Evolutionary conservation across 2,888 invertebrate genomes (phyloP).

Genomic region (Hylaea fasciaria): DNA sequence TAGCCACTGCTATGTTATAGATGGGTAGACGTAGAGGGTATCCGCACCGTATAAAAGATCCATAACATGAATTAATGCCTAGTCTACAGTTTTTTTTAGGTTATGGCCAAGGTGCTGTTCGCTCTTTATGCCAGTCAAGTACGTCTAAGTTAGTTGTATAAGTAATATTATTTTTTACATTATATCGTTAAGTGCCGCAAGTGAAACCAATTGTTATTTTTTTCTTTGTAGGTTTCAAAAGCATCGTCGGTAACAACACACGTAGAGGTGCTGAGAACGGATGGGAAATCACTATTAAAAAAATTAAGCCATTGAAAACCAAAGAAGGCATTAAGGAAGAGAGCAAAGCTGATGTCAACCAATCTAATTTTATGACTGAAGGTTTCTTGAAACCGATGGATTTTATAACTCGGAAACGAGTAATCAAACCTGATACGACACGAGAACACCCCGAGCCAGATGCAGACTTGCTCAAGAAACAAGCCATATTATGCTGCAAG

Average conservation of each 20-base stretch:
- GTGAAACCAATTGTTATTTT: constrained; percentile 31
- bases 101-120: too few relatives aligned
- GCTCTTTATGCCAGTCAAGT: too few relatives aligned
- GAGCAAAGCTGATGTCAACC: constrained; percentile 3
- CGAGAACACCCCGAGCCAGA: background rate
- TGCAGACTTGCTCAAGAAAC: constrained; percentile 8
- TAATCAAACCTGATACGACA: constrained; percentile 1
- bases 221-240: constrained; percentile 34
- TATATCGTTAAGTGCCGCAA: background rate
- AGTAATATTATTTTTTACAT: background rate
- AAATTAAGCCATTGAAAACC: constrained; percentile 7
- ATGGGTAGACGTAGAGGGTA: too few relatives aligned
- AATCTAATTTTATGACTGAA: background rate
- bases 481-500: constrained; percentile 16
- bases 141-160: too few relatives aligned
- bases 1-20: too few relatives aligned
- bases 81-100: too few relatives aligned
- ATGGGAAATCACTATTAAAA: constrained; percentile 22
- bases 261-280: constrained; percentile 17
- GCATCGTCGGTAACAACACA: constrained; percentile 19
- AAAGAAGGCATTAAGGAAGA: constrained; percentile 3
- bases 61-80: too few relatives aligned
- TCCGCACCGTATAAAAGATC: too few relatives aligned
- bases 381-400: constrained; percentile 3
- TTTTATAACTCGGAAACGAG: background rate